These are phyloP conservation scores for Peromyscus californicus DNA, from an alignment of 2,113 vertebrate genomes.

Conservation along the genomic window DNA sequence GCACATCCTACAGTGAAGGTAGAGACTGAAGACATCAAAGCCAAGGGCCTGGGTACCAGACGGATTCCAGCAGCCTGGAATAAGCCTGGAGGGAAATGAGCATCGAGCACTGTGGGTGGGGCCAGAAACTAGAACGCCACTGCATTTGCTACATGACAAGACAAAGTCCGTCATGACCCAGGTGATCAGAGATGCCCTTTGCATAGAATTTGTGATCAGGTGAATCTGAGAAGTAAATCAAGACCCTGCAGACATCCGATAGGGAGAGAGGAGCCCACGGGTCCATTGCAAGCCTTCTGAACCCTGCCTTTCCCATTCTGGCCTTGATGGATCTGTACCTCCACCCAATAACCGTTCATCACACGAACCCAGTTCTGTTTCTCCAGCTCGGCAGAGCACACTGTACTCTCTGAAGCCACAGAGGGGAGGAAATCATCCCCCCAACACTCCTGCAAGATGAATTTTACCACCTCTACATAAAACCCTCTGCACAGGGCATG, in stretches of 20 bases:
- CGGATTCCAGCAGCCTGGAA: slow-evolving; percentile 32
- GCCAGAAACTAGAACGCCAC: slow-evolving; percentile 43
- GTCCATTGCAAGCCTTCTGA: background rate
- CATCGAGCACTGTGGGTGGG: background rate
- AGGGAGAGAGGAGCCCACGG: background rate
- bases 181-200: background rate
- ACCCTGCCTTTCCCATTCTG: background rate
- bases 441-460: slow-evolving; percentile 15
- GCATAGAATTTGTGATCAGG: slow-evolving; percentile 36
- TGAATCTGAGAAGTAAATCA: slow-evolving; percentile 45
- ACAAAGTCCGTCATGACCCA: background rate
- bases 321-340: slow-evolving; percentile 29
- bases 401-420: slow-evolving; percentile 51
- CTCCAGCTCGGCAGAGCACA: slow-evolving; percentile 30
- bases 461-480: slow-evolving; percentile 58
- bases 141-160: background rate
- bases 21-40: slow-evolving; percentile 45
- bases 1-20: background rate
- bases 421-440: slow-evolving; percentile 45
- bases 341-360: slow-evolving; percentile 52
- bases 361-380: slow-evolving; percentile 47
- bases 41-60: background rate
- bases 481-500: background rate
- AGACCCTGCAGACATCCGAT: background rate
- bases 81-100: background rate